Evolutionary conservation across 2,888 invertebrate genomes (phyloP).

Genomic region (Microctonus aethiopoides): DNA sequence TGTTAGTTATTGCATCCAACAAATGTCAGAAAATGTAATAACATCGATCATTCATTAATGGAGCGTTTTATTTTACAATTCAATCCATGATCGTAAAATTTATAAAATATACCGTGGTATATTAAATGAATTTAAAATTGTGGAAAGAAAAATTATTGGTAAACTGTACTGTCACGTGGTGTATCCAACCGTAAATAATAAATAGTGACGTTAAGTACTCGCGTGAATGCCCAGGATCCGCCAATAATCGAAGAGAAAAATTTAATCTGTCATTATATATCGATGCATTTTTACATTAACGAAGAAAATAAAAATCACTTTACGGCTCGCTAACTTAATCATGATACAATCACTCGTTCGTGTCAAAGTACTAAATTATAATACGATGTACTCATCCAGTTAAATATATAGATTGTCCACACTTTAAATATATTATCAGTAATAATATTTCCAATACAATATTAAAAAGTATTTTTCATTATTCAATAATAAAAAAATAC

Average conservation of each 20-base stretch:
- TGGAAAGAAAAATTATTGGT: neutral
- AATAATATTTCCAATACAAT: constrained; percentile 7
- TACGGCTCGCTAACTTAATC: constrained; percentile 19
- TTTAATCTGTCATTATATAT: neutral
- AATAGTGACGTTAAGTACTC: constrained; percentile 9
- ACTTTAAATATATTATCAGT: too few species aligned
- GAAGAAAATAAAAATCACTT: constrained; percentile 1
- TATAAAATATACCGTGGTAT: too few species aligned
- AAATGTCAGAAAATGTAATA: neutral
- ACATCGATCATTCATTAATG: constrained; percentile 1
- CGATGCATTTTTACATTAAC: neutral
- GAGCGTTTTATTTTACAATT: neutral
- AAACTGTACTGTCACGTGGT: constrained; percentile 20
- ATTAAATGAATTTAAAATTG: constrained; percentile 3
- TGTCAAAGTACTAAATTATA: neutral
- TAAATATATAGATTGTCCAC: neutral
- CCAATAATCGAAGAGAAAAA: constrained; percentile 7
- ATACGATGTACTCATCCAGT: neutral
- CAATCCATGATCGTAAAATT: neutral
- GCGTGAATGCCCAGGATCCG: neutral
- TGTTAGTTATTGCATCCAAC: neutral
- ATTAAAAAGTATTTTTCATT: neutral
- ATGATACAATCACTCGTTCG: neutral
- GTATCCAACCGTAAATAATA: constrained; percentile 14
- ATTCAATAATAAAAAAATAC: too few species aligned